Evolutionary conservation across 2,113 vertebrate species (phyloP).

Genomic region (Machaerirhynchus nigripectus): DNA sequence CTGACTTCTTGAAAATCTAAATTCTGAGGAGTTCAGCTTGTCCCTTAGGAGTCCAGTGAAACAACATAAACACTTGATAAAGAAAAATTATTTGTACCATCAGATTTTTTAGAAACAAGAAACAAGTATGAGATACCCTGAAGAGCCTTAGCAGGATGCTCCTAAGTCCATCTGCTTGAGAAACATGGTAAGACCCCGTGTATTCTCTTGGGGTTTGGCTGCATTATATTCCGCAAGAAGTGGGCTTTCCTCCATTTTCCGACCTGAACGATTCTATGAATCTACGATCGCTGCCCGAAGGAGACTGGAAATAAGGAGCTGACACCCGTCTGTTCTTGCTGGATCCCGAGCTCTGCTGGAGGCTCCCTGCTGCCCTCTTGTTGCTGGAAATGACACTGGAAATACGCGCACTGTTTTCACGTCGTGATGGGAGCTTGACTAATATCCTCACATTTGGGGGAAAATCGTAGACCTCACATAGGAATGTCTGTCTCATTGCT

Average conservation of each 20-base stretch:
- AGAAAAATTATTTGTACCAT: neutral
- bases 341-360: neutral
- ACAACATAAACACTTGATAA: neutral
- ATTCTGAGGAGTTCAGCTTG: neutral
- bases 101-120: neutral
- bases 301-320: neutral
- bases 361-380: conserved; percentile 67
- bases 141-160: neutral
- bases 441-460: conserved; percentile 20
- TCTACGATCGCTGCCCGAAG: neutral
- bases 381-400: conserved; percentile 22
- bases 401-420: neutral
- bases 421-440: neutral
- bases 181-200: neutral
- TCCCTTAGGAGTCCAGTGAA: neutral
- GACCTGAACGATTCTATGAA: neutral
- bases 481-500: conserved; percentile 43
- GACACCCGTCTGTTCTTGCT: neutral
- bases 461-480: neutral
- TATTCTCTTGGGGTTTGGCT: neutral
- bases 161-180: neutral
- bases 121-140: neutral
- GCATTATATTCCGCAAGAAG: neutral
- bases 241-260: neutral
- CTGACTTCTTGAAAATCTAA: neutral